Base-by-base conservation (phyloP, 2,797 vertebrate genomes). In the Paguma larvata region DNA sequence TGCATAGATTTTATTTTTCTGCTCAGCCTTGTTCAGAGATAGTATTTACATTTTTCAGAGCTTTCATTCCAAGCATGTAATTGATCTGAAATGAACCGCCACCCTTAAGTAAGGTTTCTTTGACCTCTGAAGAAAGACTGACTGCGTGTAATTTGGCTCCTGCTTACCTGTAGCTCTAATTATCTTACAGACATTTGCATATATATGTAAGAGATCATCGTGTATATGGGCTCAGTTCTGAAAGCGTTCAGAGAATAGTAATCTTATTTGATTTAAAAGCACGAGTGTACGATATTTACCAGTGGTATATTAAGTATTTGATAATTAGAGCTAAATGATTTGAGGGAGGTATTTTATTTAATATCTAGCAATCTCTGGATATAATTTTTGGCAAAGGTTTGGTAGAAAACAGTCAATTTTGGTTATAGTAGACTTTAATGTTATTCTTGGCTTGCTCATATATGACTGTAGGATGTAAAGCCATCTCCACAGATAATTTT, bases 251-350 rank as follows among this genome's bases (percentile, higher is more conserved):
- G n/a, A 82, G 32, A 38, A 56, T 46, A 88, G 56, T 72, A 19
- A 85, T 83, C 63, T 85, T 87, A 93, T 32, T 96, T 95, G 70
- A 97, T 97, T 97, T 91, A 91, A 97, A 98, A 98, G 92, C 95
- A 98, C 72, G 91, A 98, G 89, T 98, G 98, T 97, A 96, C 98
- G 93, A 97, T 94, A 93, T 97, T 98, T 97, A 97, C 85, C 96
- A 91, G 85, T 78, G 90, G 95, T 27, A 0, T 98, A 0, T 98
- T 98, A 98, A 98, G 96, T 98, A 94, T 96, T 97, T 98, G 87
- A 89, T 96, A 68, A 83, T 79, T 96, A 98, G 91, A 98, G 93
- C 96, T 98, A 67, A 51, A 30, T 96, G 85, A 67, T 93, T 94
- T 93, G 1, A 19, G 38, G 70, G 41, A 97, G 95, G 94, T 97